Conservation (phyloP, 2,113 vertebrate genomes). For the Tursiops truncatus region DNA sequence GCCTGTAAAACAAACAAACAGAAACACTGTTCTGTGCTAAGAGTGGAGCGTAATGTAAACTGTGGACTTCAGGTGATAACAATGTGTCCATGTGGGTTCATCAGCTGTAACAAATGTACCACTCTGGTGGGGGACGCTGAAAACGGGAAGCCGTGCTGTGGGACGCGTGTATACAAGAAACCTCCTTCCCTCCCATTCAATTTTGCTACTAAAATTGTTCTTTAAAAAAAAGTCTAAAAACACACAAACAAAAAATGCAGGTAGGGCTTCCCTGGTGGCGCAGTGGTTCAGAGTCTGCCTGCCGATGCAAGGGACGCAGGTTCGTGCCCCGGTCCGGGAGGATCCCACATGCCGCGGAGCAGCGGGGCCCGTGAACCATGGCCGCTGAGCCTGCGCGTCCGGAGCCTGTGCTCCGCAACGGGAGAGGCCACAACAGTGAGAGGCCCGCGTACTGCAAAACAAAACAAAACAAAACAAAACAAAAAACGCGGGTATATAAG, state of each 20-base stretch:
- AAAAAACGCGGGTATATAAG: too few relatives aligned
- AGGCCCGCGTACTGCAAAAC: too few relatives aligned
- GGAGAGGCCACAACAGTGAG: too few relatives aligned
- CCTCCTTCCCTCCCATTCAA: not conserved
- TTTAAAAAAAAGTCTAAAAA: not conserved
- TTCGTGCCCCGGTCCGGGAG: too few relatives aligned
- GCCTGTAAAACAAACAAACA: not conserved
- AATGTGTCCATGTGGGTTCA: not conserved
- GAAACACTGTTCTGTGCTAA: not conserved
- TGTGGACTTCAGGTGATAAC: not conserved
- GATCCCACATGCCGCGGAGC: too few relatives aligned
- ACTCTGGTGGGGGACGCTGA: not conserved
- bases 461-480: too few relatives aligned
- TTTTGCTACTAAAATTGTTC: not conserved
- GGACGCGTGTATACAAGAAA: too few relatives aligned
- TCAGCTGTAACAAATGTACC: not conserved
- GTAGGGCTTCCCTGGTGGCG: too few relatives aligned
- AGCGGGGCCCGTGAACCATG: too few relatives aligned
- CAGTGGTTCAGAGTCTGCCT: too few relatives aligned
- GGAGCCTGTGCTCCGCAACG: too few relatives aligned
- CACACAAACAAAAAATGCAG: not conserved
- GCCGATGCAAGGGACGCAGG: rapidly evolving
- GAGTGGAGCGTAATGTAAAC: not conserved
- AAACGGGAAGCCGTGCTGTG: not conserved
- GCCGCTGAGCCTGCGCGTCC: too few relatives aligned